These are phyloP conservation scores for Trichoplusia ni DNA, from an alignment of 1,140 invertebrate species.

Conservation along the genomic window DNA sequence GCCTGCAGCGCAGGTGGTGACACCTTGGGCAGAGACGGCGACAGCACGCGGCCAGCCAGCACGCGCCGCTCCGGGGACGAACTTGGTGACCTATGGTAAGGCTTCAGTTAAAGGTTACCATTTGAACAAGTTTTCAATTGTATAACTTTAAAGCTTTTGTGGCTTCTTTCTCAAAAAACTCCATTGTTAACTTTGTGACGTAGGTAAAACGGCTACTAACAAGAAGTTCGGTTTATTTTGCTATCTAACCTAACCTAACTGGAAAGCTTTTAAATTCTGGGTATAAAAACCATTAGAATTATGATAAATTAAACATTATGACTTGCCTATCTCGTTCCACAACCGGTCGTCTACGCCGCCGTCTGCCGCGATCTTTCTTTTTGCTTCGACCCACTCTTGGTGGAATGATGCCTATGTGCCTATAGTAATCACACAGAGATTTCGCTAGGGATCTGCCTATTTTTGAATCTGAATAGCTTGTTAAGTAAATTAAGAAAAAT, in stretches of 20 bases:
- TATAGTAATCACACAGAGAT: slow-evolving; percentile 71
- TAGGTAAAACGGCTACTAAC: too few species aligned
- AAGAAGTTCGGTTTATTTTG: too few species aligned
- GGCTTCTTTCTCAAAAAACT: background rate
- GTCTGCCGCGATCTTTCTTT: slow-evolving; percentile 58
- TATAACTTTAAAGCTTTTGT: too few species aligned
- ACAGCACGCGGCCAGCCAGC: slow-evolving; percentile 54
- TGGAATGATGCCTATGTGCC: slow-evolving; percentile 67
- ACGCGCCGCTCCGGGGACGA: slow-evolving; percentile 66
- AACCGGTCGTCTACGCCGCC: slow-evolving; percentile 53
- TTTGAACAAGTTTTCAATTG: too few species aligned
- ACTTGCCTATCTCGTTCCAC: slow-evolving; percentile 62
- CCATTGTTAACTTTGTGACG: too few species aligned
- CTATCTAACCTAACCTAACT: too few species aligned
- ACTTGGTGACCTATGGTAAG: slow-evolving; percentile 55
- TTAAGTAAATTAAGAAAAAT: background rate
- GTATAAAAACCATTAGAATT: background rate
- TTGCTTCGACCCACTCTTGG: slow-evolving; percentile 53
- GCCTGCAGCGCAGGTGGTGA: slow-evolving; percentile 50
- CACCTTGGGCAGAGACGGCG: slow-evolving; percentile 56
- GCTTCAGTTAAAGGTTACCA: too few species aligned
- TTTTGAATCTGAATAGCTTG: slow-evolving; percentile 55
- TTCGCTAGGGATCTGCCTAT: slow-evolving; percentile 69
- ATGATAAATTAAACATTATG: background rate
- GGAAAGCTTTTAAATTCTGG: background rate